Evolutionary conservation across 2,113 vertebrate genomes (phyloP).

Genomic region (Lasiurus borealis): DNA sequence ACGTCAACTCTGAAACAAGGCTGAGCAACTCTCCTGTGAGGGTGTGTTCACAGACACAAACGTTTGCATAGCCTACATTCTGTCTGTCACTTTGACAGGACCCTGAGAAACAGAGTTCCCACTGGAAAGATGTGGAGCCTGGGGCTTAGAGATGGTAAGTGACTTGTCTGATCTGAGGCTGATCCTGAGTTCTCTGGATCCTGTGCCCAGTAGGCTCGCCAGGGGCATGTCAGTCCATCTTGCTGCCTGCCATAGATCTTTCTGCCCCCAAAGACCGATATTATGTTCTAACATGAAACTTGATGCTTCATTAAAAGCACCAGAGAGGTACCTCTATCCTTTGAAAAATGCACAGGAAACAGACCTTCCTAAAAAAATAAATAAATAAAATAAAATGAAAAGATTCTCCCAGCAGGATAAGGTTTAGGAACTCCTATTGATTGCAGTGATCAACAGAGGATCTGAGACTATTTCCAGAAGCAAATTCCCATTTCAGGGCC

Average conservation of each 20-base stretch:
- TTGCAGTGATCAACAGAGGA: background rate
- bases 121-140: background rate
- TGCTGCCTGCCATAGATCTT: rapidly evolving
- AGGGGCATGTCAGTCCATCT: background rate
- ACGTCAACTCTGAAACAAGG: background rate
- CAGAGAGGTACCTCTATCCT: background rate
- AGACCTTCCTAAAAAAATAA: background rate
- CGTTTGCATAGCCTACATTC: background rate
- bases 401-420: background rate
- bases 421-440: background rate
- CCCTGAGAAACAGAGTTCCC: background rate
- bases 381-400: background rate
- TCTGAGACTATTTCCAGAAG: background rate
- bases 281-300: background rate
- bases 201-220: background rate
- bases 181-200: background rate
- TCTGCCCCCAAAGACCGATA: background rate
- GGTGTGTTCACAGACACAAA: background rate
- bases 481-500: background rate
- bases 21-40: background rate
- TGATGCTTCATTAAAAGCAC: background rate
- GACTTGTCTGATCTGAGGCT: background rate
- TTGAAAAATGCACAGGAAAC: conserved; percentile 1
- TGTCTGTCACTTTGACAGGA: background rate
- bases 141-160: background rate